Percentiles rank a stretch among this genome's conserved stretches.
Evolutionary conservation across 2,797 vertebrate genomes (phyloP).

Genomic region (Sternarchorhynchus goeldii): DNA sequence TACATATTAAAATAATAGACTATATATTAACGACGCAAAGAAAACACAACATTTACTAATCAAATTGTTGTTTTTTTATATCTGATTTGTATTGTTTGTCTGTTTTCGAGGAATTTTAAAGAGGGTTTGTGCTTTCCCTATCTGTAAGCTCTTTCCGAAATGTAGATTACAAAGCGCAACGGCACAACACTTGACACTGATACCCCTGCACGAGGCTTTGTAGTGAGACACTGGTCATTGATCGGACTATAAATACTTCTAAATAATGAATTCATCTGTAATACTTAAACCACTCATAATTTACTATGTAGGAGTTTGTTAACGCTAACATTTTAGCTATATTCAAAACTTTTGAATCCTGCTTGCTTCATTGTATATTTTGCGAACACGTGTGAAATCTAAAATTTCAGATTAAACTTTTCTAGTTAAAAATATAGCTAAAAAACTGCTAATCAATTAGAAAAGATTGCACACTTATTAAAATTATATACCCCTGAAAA

Average conservation of each 20-base stretch:
- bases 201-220: slow-evolving; percentile 39
- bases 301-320: slow-evolving; percentile 10
- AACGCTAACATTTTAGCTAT: no score
- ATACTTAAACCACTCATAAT: slow-evolving; percentile 42
- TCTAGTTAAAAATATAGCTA: no score
- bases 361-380: no score
- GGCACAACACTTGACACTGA: slow-evolving; percentile 31
- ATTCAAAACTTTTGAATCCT: no score
- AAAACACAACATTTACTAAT: slow-evolving; percentile 11
- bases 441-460: no score
- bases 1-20: slow-evolving; percentile 12
- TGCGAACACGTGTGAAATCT: no score
- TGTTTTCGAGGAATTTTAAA: background rate
- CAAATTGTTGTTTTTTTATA: background rate
- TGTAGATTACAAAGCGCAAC: slow-evolving; percentile 23
- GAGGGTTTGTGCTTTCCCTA: background rate
- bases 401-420: no score
- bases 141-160: slow-evolving; percentile 5
- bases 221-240: slow-evolving; percentile 50
- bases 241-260: slow-evolving; percentile 55
- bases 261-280: slow-evolving; percentile 57
- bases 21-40: slow-evolving; percentile 38
- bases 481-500: no score
- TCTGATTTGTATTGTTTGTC: background rate
- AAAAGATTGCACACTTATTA: no score